Evolutionary conservation across 2,888 invertebrate species (phyloP).

Genomic region (Rhingia campestris): DNA sequence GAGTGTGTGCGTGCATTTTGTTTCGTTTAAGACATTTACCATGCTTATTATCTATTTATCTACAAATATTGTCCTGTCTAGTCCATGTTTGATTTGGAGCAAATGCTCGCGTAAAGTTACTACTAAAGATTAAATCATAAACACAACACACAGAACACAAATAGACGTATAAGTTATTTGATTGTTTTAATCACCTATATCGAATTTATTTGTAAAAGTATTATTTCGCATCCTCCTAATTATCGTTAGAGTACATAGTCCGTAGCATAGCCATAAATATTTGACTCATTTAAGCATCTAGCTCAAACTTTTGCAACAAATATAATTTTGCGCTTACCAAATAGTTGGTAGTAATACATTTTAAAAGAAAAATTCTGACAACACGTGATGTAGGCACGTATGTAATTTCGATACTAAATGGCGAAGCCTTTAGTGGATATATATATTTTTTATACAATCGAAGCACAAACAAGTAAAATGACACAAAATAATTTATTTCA

Average conservation of each 20-base stretch:
- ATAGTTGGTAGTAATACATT: conserved; percentile 19
- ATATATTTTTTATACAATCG: conserved; percentile 39
- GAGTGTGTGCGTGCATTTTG: conserved; percentile 40
- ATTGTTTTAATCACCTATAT: conserved; percentile 15
- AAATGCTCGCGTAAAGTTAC: conserved; percentile 38
- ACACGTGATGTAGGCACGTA: conserved; percentile 19
- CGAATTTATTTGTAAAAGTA: conserved; percentile 61
- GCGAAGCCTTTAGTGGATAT: conserved; percentile 33
- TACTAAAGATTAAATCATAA: conserved; percentile 28
- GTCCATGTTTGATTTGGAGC: conserved; percentile 52
- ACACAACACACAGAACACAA: not conserved
- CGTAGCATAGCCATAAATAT: conserved; percentile 36
- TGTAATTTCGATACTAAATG: conserved; percentile 25
- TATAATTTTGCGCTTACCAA: conserved; percentile 12
- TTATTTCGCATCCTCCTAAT: conserved; percentile 47
- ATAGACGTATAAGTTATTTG: conserved; percentile 3
- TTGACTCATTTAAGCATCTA: conserved; percentile 14
- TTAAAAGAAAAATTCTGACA: conserved; percentile 37
- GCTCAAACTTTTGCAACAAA: conserved; percentile 20
- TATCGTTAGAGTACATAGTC: conserved; percentile 28
- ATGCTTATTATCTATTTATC: conserved; percentile 1
- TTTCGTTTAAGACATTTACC: conserved; percentile 35
- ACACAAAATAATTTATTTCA: conserved; percentile 34
- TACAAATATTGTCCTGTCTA: conserved; percentile 43
- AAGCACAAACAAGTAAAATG: conserved; percentile 59